Percentiles rank a stretch among this genome's conserved stretches.
phyloP scores from a whole-genome alignment of 2,797 vertebrate genomes.

The Trematocara caparti region DNA sequence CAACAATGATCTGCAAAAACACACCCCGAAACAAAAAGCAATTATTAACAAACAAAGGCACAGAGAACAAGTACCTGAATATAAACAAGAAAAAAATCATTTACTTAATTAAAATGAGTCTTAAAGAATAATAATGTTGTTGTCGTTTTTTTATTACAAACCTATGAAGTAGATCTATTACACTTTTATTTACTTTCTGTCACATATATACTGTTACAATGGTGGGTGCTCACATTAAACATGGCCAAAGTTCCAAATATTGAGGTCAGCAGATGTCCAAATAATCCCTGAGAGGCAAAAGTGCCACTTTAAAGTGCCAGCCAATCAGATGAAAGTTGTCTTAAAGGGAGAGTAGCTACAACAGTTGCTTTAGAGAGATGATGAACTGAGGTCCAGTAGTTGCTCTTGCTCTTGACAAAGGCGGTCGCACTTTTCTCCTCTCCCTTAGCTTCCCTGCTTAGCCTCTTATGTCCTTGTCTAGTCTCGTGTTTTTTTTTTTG shows the following conservation, averaged over 20 bases:
- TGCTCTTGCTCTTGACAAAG: too few species aligned
- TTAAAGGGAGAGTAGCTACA: background rate
- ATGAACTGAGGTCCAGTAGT: background rate
- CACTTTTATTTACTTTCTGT: background rate
- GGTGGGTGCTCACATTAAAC: background rate
- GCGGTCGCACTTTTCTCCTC: too few species aligned
- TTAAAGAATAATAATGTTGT: background rate
- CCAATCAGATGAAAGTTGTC: background rate
- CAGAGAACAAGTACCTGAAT: background rate
- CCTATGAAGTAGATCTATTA: background rate
- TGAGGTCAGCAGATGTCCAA: background rate
- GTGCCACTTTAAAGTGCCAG: background rate
- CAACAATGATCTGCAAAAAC: conserved; percentile 77
- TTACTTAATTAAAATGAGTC: background rate
- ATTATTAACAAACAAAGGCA: background rate
- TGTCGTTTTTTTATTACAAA: background rate
- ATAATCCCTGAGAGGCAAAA: background rate
- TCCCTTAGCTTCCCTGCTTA: too few species aligned
- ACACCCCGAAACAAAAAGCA: background rate
- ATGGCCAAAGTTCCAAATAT: background rate
- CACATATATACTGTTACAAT: background rate
- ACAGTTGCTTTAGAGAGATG: background rate
- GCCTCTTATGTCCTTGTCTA: too few species aligned
- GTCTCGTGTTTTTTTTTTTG: too few species aligned
- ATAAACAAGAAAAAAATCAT: background rate